Evolutionary conservation across 2,113 vertebrate genomes (phyloP).

Genomic region (Oreochromis niloticus): DNA sequence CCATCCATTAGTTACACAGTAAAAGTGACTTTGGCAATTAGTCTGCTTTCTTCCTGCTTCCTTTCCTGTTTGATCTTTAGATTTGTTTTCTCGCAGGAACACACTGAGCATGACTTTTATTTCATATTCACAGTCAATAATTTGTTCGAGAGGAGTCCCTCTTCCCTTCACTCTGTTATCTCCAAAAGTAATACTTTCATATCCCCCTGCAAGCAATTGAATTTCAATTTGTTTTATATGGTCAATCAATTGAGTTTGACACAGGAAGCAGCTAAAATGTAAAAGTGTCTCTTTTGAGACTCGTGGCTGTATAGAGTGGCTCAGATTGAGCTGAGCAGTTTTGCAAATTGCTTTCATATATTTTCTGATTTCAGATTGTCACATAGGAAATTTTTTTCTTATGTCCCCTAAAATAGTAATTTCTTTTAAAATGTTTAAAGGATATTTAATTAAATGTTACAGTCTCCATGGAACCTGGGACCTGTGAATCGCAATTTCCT

Average conservation of each 20-base stretch:
- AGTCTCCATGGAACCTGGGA: background rate
- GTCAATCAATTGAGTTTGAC: constrained; percentile 16
- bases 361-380: background rate
- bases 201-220: background rate
- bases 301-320: background rate
- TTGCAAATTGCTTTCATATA: constrained; percentile 16
- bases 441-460: background rate
- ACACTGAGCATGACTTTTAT: background rate
- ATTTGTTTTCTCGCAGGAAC: background rate
- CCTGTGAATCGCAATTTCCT: background rate
- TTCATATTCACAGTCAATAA: constrained; percentile 1
- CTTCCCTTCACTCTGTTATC: background rate
- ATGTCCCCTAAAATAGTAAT: background rate
- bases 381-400: background rate
- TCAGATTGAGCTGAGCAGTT: constrained; percentile 5
- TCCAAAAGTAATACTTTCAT: background rate
- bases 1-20: background rate
- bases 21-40: background rate
- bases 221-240: constrained; percentile 16
- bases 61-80: background rate
- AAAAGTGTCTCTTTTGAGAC: background rate
- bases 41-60: background rate
- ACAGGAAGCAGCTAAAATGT: constrained; percentile 11
- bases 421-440: background rate
- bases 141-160: background rate